Evolutionary conservation across 2,888 invertebrate species (phyloP).

Genomic region (Callosobruchus maculatus): DNA sequence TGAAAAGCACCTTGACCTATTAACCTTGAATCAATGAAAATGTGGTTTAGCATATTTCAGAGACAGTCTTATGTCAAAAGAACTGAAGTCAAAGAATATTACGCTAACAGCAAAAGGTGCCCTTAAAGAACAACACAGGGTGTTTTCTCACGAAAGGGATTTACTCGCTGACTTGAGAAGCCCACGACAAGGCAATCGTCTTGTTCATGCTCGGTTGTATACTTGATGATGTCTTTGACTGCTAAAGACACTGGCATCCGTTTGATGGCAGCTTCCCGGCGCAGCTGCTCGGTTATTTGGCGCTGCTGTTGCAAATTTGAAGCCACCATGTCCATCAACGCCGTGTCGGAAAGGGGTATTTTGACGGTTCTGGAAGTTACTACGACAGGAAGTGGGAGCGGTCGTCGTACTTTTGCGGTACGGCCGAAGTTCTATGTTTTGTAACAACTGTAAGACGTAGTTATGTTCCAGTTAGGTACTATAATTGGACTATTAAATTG

Average conservation of each 20-base stretch:
- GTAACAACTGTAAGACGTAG: neutral
- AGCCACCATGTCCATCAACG: slow-evolving; percentile 91
- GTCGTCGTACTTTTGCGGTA: neutral
- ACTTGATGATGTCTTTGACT: slow-evolving; percentile 89
- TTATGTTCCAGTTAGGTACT: neutral
- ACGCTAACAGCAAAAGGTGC: slow-evolving; percentile 5
- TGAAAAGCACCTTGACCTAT: too few species aligned
- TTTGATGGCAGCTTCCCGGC: slow-evolving; percentile 85
- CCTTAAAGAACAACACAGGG: slow-evolving; percentile 78
- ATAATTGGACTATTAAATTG: too few species aligned
- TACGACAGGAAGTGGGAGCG: neutral
- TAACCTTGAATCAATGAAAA: neutral
- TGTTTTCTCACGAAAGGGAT: slow-evolving; percentile 93
- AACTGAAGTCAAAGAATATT: neutral
- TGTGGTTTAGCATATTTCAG: neutral
- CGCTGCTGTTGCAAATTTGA: slow-evolving; percentile 92
- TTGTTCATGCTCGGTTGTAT: slow-evolving; percentile 84
- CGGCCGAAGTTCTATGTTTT: neutral
- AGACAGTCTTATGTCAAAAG: neutral
- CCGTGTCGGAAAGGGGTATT: slow-evolving; percentile 86
- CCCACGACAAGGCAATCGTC: slow-evolving; percentile 92
- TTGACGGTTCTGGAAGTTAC: slow-evolving; percentile 44
- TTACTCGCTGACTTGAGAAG: slow-evolving; percentile 90
- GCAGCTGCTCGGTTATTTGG: slow-evolving; percentile 87
- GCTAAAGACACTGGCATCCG: slow-evolving; percentile 85